Base-by-base conservation (phyloP, 2,888 invertebrate species). In the Blastobasis adustella region DNA sequence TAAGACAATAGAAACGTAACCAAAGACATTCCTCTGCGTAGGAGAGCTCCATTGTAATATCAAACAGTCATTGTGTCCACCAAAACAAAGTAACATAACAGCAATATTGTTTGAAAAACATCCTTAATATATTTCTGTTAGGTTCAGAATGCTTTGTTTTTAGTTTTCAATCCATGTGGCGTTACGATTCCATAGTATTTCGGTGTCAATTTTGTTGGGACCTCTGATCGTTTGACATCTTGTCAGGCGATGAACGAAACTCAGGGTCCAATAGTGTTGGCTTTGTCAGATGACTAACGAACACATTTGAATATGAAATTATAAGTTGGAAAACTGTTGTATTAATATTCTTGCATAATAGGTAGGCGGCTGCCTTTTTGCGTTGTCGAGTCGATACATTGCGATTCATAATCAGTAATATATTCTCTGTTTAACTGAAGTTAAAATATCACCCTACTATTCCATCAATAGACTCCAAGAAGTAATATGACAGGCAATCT, bases 1-100 rank as follows among this genome's bases (percentile, higher is more conserved):
- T 46, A 61, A 69, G 66, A 83, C 83, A 84, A 85, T 83, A 73
- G 79, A 64, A 56, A 56, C 65, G 63, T 71, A 66, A 67, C 62
- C 62, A 58, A 51, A 58, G 57, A 63, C 79, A 85, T 84, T 82
- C 82, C 78, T 53, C 51, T 52, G 59, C 72, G 76, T 73, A 71
- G 65, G 62, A 60, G 62, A 64, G 10, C 63, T 51, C 65, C 63
- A 71, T 73, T 80, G 80, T 78, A 75, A 79, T 68, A 23, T 71
- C 67, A 79, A 83, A 81, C 77, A 76, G 53, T 58, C 56, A 58
- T 63, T 58, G 56, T 59, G 49, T 47, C 48, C 55, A 57, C 55
- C 63, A 68, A 62, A 76, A 74, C 71, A 73, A 60, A 59, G 59
- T 63, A 62, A 62, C 63, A 60, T 65, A 67, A 60, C 59, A 56